Conservation (phyloP, 1,140 invertebrate genomes). For the Dendroctonus valens region DNA sequence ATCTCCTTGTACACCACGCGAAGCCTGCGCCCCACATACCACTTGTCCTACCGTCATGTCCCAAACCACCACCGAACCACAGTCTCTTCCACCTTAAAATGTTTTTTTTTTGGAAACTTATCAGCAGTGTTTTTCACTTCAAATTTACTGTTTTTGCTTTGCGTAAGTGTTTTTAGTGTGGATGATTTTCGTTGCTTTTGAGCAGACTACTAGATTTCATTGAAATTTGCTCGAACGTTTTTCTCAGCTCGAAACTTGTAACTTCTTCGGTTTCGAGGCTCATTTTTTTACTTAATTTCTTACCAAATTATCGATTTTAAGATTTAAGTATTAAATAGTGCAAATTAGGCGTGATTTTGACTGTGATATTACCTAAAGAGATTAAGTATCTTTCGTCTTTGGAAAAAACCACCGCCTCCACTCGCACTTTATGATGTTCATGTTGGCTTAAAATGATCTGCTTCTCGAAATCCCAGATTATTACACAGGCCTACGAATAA, state of each 20-base stretch:
- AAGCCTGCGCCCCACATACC: slow-evolving; percentile 65
- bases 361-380: slow-evolving; percentile 56
- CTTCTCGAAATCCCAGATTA: slow-evolving; percentile 81
- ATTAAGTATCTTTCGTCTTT: slow-evolving; percentile 76
- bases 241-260: no score
- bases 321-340: no score
- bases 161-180: no score
- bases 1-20: slow-evolving; percentile 65
- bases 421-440: slow-evolving; percentile 80
- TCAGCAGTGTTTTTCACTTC: no score
- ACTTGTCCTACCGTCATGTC: slow-evolving; percentile 63
- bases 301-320: no score
- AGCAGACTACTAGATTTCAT: no score
- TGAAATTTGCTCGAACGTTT: no score
- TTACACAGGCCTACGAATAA: slow-evolving; percentile 65
- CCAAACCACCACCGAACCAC: slow-evolving; percentile 77
- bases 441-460: slow-evolving; percentile 63
- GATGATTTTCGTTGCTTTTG: no score
- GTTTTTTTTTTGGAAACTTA: no score
- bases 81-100: slow-evolving; percentile 84
- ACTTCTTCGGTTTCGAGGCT: no score
- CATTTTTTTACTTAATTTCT: no score
- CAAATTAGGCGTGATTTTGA: not conserved
- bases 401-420: slow-evolving; percentile 81
- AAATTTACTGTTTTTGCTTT: no score